Base-by-base conservation (phyloP, 2,888 invertebrate genomes). In the Lithophane ornitopus region DNA sequence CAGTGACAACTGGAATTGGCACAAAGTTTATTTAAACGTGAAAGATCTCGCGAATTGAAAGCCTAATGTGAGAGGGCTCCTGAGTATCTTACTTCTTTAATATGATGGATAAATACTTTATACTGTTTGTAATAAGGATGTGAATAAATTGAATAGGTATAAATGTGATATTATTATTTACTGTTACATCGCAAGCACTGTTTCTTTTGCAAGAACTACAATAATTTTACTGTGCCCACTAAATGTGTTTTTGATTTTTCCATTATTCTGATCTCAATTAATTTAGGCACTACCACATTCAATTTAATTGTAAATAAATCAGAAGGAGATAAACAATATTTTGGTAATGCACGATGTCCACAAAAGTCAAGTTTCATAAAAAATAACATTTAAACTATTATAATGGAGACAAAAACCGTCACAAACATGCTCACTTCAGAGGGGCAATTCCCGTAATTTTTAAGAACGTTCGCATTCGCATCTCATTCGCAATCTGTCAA, bases 91-190 rank as follows among this genome's bases (percentile, higher is more conserved):
- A 74, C 44, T 62, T 54, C 26, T 74, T 71, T 58, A 39, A 2
- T 59, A 49, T 59, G 12, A 44, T 67, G 52, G 44, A 59, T 34
- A 74, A 59, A 76, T 77, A 62, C 54, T 39, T 26, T 58, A 19
- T 16, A 49, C 56, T 58, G 19, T 73, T 74, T 74, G 12, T 74
- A 44, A 49, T 28, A 73, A 22, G 22, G 16, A 46, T 73, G 39
- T 6, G 22, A 74, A 66, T 41, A 28, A 66, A 58, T 49, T 58
- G 8, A 49, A 56, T 76, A n/a, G 12, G 19, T 63, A 19, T 41
- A 44, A 54, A 44, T 12, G 11, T 14, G 11, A 41, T 52, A 28
- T 54, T 52, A 28, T 54, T 2, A 16, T 52, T 41, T 70, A 52
- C 7, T 22, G 9, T 56, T 46, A 22, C 12, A 16, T 34, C 2